Base-by-base conservation (phyloP, 2,113 vertebrate genomes). In the Numenius arquata region DNA sequence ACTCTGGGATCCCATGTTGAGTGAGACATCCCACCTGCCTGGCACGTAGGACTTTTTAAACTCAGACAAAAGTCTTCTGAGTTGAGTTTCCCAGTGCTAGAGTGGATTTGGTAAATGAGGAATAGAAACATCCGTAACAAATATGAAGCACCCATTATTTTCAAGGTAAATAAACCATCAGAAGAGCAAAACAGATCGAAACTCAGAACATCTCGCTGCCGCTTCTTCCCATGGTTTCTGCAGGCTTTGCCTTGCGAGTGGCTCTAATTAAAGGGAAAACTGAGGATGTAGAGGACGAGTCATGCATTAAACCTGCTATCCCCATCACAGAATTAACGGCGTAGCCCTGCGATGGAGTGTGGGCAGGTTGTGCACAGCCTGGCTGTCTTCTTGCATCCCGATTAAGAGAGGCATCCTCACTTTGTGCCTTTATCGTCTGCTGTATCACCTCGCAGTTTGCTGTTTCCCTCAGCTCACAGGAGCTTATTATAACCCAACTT, bases 401-500 rank as follows among this genome's bases (percentile, higher is more conserved):
- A 63, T 94, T 48, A 92, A 90, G 87, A 92, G 80, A 79, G 81
- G 22, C 16, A 50, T 91, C 63, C 80, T 59, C 59, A 6, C 86
- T 82, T 59, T 11, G 43, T 68, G 90, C 91, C 78, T 85, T 91
- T 70, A 38, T 85, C 72, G 10, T 50, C 48, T 83, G 30, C 55
- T 38, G 6, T 50, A 61, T 91, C 86, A 34, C 83, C 74, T 90
- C 72, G 67, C 71, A 43, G 23, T 95, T 89, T 79, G 48, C 58
- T 50, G 2, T 14, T 92, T 70, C 81, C 84, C 36, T 61, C 26
- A 77, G 88, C 93, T 95, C 85, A 26, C 22, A 61, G 82, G 95
- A 88, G 73, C 47, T 97, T 92, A 62, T 96, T 96, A 93, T 40
- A 91, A 90, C 85, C 93, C 86, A 70, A 50, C 81, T 85, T 86